Evolutionary conservation across 2,888 invertebrate species (phyloP).

Genomic region (Melieria omissa): DNA sequence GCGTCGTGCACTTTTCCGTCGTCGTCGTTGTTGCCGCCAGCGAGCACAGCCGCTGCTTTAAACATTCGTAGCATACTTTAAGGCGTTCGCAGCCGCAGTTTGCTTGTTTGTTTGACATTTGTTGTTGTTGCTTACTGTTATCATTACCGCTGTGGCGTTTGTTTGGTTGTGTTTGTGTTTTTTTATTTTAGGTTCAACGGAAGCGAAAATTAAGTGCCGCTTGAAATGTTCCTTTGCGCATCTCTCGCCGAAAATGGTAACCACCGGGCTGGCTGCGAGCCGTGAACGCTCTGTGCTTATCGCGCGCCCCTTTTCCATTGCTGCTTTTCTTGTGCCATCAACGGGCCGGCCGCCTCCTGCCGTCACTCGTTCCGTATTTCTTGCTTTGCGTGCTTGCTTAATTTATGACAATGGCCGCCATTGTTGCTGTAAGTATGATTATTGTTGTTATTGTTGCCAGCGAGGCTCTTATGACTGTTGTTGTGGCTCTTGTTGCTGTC

Average conservation of each 20-base stretch:
- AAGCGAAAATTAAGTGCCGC: slow-evolving; percentile 21
- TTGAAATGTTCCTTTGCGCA: neutral
- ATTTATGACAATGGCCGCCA: slow-evolving; percentile 62
- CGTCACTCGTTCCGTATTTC: slow-evolving; percentile 2
- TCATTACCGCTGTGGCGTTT: neutral
- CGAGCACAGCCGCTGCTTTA: too few species aligned
- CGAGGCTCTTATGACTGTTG: slow-evolving; percentile 10
- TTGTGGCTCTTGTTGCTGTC: slow-evolving; percentile 22
- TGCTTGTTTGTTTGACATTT: too few species aligned
- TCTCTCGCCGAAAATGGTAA: neutral
- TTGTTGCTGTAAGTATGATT: slow-evolving; percentile 39
- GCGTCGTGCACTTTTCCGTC: too few species aligned
- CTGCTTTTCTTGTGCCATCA: slow-evolving; percentile 13
- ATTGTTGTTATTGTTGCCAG: slow-evolving; percentile 19
- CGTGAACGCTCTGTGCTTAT: neutral
- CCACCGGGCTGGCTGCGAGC: too few species aligned
- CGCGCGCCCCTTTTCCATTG: slow-evolving; percentile 9
- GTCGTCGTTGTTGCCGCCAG: too few species aligned
- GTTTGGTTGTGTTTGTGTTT: neutral
- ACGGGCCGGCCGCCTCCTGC: slow-evolving; percentile 3
- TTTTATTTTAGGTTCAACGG: neutral
- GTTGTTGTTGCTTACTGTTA: too few species aligned
- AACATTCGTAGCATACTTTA: too few species aligned
- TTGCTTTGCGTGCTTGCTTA: slow-evolving; percentile 46
- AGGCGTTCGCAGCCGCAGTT: too few species aligned